These are phyloP conservation scores for cat (Felis catus) DNA, from an alignment of 2,113 vertebrate genomes.

Conservation along the genomic window DNA sequence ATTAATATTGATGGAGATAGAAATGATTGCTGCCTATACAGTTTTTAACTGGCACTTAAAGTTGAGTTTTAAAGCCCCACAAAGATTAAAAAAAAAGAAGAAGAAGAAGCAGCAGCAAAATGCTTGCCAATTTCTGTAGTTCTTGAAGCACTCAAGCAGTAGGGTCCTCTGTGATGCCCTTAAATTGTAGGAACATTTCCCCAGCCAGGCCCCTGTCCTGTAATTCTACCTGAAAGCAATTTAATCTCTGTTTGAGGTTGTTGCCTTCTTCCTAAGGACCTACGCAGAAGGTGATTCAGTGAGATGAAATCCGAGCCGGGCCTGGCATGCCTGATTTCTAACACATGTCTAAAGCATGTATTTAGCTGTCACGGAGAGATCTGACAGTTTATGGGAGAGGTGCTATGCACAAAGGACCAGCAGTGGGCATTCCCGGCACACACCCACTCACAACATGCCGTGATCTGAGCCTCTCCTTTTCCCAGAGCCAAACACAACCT, in stretches of 20 bases:
- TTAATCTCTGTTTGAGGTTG: constrained; percentile 49
- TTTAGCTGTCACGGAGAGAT: constrained; percentile 67
- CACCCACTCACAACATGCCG: constrained; percentile 20
- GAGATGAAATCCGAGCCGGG: constrained; percentile 41
- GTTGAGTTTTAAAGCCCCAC: background rate
- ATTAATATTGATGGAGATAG: constrained; percentile 55
- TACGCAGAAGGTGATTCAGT: constrained; percentile 37
- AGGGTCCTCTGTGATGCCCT: background rate
- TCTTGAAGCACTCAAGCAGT: constrained; percentile 20
- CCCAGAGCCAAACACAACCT: background rate
- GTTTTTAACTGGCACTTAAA: constrained; percentile 49
- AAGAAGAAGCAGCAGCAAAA: background rate
- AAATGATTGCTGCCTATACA: constrained; percentile 3
- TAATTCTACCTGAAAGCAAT: constrained; percentile 58
- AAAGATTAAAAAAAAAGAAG: background rate
- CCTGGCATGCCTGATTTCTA: constrained; percentile 70
- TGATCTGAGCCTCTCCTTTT: background rate
- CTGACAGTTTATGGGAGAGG: constrained; percentile 66
- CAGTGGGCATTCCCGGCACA: constrained; percentile 40
- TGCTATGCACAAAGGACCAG: constrained; percentile 19
- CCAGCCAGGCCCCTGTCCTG: background rate
- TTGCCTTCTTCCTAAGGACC: constrained; percentile 39
- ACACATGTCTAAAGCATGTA: constrained; percentile 60
- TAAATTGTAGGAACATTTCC: background rate
- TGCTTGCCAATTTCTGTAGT: constrained; percentile 43